A percentile compares a stretch with the other conserved stretches of the same genome.
phyloP scores from a whole-genome alignment of 1,140 invertebrate genomes.

The Hycleus cichorii region DNA sequence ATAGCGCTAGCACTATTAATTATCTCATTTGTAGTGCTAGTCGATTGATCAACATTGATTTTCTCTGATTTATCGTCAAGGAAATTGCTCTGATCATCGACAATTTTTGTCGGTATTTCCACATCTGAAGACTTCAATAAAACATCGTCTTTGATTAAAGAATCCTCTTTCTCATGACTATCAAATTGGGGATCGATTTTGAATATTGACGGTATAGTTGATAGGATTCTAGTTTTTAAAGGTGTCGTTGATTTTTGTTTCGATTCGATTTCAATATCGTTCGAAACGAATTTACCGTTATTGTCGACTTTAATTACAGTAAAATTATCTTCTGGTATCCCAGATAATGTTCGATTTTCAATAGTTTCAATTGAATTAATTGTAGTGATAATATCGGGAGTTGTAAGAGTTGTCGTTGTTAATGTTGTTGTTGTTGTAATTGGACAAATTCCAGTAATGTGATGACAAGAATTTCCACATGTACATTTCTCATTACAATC shows the following conservation, averaged over 20 bases:
- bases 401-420: background rate
- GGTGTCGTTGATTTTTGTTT: too few relatives aligned
- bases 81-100: background rate
- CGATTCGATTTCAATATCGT: too few relatives aligned
- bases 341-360: too few relatives aligned
- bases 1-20: conserved; percentile 14
- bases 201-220: too few relatives aligned
- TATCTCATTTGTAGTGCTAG: conserved; percentile 2
- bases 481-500: conserved; percentile 37
- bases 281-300: background rate
- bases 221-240: too few relatives aligned
- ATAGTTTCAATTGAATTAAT: too few relatives aligned
- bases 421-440: background rate
- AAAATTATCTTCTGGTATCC: background rate
- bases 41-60: too few relatives aligned
- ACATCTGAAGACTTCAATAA: too few relatives aligned
- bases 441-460: conserved; percentile 33
- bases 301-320: conserved; percentile 1
- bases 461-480: conserved; percentile 35
- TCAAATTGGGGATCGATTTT: too few relatives aligned
- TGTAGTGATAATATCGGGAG: too few relatives aligned
- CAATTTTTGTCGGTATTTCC: background rate
- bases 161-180: too few relatives aligned
- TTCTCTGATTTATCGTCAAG: background rate
- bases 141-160: too few relatives aligned